phyloP scores from a whole-genome alignment of 2,888 invertebrate genomes.

The Schrankia costaestrigalis region DNA sequence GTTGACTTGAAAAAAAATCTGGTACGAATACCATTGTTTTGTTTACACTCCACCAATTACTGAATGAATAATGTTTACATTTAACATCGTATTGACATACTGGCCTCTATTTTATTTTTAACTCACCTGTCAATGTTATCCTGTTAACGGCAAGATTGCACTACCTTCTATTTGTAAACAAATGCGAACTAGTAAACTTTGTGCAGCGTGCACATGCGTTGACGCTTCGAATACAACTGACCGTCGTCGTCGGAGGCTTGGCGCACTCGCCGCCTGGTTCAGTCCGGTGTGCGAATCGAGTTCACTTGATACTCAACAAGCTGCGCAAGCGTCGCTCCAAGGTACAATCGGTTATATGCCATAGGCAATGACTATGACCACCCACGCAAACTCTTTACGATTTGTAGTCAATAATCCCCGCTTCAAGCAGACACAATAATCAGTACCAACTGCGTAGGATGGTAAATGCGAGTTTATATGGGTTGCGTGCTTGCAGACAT shows the following conservation, averaged over 20 bases:
- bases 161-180: slow-evolving; percentile 69
- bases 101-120: slow-evolving; percentile 57
- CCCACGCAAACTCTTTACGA: slow-evolving; percentile 32
- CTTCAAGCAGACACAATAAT: slow-evolving; percentile 9
- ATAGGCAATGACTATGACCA: slow-evolving; percentile 32
- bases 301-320: slow-evolving; percentile 47
- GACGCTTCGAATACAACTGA: slow-evolving; percentile 59
- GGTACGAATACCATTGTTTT: slow-evolving; percentile 52
- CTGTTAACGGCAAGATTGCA: slow-evolving; percentile 53
- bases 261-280: slow-evolving; percentile 19
- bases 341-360: slow-evolving; percentile 29
- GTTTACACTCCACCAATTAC: slow-evolving; percentile 39
- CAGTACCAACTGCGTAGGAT: slow-evolving; percentile 4
- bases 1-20: slow-evolving; percentile 58
- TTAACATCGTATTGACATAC: slow-evolving; percentile 32
- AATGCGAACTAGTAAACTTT: slow-evolving; percentile 27
- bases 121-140: slow-evolving; percentile 69
- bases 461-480: not conserved
- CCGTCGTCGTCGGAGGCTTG: slow-evolving; percentile 20
- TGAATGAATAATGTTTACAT: slow-evolving; percentile 14
- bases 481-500: slow-evolving; percentile 1
- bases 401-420: slow-evolving; percentile 27
- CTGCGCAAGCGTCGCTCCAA: slow-evolving; percentile 28
- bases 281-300: slow-evolving; percentile 55
- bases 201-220: slow-evolving; percentile 48